phyloP scores from a whole-genome alignment of 2,113 vertebrate species.

The Crotophaga sulcirostris region DNA sequence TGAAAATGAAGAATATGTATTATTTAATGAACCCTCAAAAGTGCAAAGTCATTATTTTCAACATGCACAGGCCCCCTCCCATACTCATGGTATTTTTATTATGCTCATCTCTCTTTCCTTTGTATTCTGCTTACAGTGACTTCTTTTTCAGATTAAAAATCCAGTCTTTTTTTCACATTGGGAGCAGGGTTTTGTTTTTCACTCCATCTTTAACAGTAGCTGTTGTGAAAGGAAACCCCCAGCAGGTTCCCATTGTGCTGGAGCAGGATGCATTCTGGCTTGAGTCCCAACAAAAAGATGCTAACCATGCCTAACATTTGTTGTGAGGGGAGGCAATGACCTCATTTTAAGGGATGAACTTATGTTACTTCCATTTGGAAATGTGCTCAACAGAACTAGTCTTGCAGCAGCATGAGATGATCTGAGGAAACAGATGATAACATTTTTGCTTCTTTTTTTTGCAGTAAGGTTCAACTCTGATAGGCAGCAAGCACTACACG shows the following conservation, averaged over 20 bases:
- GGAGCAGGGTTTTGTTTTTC: constrained; percentile 57
- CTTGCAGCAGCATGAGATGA: neutral
- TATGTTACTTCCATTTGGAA: constrained; percentile 38
- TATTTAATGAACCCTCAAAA: neutral
- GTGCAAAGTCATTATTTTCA: neutral
- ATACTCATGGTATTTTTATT: neutral
- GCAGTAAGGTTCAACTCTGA: neutral
- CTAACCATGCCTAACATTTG: constrained; percentile 63
- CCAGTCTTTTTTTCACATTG: constrained; percentile 37
- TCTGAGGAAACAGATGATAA: neutral
- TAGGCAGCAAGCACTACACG: neutral
- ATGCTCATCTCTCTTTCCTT: neutral
- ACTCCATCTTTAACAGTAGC: constrained; percentile 54
- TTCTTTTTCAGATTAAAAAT: constrained; percentile 67
- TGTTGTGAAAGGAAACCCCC: constrained; percentile 68
- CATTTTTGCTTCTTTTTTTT: neutral
- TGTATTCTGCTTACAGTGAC: constrained; percentile 57
- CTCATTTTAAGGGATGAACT: constrained; percentile 43
- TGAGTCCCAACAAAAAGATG: constrained; percentile 60
- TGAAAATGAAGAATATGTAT: neutral
- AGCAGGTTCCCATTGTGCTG: constrained; percentile 67
- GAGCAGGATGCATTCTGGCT: constrained; percentile 56
- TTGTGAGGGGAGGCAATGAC: constrained; percentile 17
- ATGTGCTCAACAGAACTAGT: neutral
- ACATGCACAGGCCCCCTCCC: fast-evolving